Evolutionary conservation across 2,797 vertebrate genomes (phyloP), one percentile per base, ranked within the genome.

Genomic region (Sciurus carolinensis): DNA sequence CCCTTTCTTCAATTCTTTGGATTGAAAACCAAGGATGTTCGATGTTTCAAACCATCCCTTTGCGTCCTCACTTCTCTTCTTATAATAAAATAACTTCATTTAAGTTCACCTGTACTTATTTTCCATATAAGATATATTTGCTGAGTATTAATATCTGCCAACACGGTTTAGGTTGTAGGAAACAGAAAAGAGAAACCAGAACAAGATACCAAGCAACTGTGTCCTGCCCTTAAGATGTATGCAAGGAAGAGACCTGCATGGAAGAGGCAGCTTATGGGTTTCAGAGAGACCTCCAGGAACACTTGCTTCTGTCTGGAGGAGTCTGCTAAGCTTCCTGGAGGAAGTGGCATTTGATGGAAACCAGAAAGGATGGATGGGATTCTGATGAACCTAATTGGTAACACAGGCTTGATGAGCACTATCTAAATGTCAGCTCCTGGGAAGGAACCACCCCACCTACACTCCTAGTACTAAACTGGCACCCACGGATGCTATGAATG

Each of bases 401-500:
- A 4, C 6, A 22, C 0, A 2, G 22, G 26, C 5, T 28, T 10
- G 7, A 17, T 2, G 30, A 20, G 42, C 1, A n/a, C 10, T 18
- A 42, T 20, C 26, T 71, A 1, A 6, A 20, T 24, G 26, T 26
- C 1, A 10, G 39, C 18, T 67, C 30, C 28, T 4, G 26, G 17
- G 12, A 8, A 47, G 17, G 33, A 17, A 26, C 18, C 1, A 3
- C 17, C 13, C 20, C 28, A 28, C 17, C 10, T 47, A 11, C 7
- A 42, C 33, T 33, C 47, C 39, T 11, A 9, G 39, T 50, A 36
- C 0, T 7, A 44, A 11, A 15, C 24, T 18, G 39, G 52, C n/a
- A 30, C 30, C 30, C 0, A 17, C 3, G n/a, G 52, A 24, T 11
- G 4, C 28, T 15, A 17, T 69, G 77, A 86, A 69, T 81, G n/a